Evolutionary conservation across 2,797 vertebrate genomes (phyloP).

Genomic region (Platalea minor): DNA sequence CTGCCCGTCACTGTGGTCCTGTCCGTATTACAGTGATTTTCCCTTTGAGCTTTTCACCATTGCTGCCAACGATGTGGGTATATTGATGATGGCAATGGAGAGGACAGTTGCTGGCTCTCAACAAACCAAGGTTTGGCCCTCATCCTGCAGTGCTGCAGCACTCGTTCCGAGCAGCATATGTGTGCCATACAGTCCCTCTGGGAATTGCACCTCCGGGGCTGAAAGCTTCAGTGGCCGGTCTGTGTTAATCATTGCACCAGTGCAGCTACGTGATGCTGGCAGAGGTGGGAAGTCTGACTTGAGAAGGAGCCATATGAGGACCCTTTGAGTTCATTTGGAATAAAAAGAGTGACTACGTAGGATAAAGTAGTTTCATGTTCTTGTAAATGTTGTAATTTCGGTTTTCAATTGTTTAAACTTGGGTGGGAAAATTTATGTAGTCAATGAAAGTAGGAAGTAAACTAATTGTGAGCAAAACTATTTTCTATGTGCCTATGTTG

Average conservation of each 20-base stretch:
- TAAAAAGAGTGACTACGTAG: not conserved
- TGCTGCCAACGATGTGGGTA: not conserved
- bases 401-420: not conserved
- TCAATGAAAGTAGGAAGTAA: not conserved
- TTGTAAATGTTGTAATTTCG: not conserved
- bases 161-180: not conserved
- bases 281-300: not conserved
- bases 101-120: not conserved
- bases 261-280: not conserved
- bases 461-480: not conserved
- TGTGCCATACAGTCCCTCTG: not conserved
- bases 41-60: not conserved
- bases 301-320: not conserved
- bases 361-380: not conserved
- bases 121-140: not conserved
- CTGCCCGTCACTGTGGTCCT: not conserved
- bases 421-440: not conserved
- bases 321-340: not conserved
- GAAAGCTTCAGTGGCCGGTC: not conserved
- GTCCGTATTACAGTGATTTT: not conserved
- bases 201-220: not conserved
- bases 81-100: not conserved
- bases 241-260: not conserved
- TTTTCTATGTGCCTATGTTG: not conserved
- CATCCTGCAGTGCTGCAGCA: not conserved